Conservation (phyloP, 2,113 vertebrate species). For the Uria aalge region DNA sequence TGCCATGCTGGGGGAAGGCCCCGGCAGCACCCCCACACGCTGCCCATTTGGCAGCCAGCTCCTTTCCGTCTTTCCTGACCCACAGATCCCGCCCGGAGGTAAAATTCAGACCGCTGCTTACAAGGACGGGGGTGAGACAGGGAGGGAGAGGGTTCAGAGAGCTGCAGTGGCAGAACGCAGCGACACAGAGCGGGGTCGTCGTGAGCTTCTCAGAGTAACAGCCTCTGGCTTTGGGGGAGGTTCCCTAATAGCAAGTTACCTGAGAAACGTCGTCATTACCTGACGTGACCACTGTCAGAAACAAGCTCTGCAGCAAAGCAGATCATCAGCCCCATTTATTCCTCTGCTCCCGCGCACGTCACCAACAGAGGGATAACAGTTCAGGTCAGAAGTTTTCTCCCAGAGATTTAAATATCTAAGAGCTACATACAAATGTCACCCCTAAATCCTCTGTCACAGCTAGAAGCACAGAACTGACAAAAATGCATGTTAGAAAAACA, state of each 20-base stretch:
- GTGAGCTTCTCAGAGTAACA: not conserved
- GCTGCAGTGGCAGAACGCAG: not conserved
- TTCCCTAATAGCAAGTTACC: not conserved
- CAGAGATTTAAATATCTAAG: not conserved
- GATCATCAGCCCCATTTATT: fast-evolving
- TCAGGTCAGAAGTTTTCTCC: not conserved
- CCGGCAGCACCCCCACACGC: not conserved
- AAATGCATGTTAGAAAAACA: not conserved
- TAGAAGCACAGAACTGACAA: not conserved
- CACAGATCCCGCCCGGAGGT: not conserved
- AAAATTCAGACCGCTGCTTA: not conserved
- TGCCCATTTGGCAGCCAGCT: not conserved
- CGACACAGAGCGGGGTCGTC: not conserved
- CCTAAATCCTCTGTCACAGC: not conserved
- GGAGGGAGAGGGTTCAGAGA: not conserved
- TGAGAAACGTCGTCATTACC: not conserved
- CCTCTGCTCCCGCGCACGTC: not conserved
- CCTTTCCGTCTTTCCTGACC: not conserved
- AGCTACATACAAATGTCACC: not conserved
- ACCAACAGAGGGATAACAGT: not conserved
- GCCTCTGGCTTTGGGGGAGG: not conserved
- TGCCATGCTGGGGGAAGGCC: not conserved
- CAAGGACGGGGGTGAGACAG: not conserved
- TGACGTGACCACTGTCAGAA: not conserved
- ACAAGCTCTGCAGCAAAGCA: not conserved